A percentile compares a stretch with the other conserved stretches of the same genome.
Conservation (phyloP, 2,797 vertebrate genomes). For the Falco concolor region DNA sequence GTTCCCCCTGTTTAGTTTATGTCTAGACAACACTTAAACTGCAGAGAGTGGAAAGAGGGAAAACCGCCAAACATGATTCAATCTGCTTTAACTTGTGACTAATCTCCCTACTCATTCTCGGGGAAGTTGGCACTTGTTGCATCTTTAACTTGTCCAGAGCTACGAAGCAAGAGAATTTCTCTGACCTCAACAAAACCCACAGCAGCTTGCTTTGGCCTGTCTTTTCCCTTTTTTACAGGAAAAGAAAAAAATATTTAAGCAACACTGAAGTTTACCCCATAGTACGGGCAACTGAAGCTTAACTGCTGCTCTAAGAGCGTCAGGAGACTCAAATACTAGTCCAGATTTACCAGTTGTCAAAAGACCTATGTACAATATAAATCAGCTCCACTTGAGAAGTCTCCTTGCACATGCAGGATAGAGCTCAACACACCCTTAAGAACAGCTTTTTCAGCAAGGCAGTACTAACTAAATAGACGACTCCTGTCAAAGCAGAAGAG, state of each 20-base stretch:
- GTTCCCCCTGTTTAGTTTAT: constrained; percentile 54
- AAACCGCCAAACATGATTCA: constrained; percentile 62
- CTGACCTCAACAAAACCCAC: constrained; percentile 30
- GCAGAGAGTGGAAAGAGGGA: constrained; percentile 59
- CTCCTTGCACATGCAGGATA: not conserved
- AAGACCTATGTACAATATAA: not conserved
- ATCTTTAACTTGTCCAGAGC: constrained; percentile 25
- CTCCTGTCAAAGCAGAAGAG: not conserved
- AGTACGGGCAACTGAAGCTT: not conserved
- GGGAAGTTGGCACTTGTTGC: constrained; percentile 52
- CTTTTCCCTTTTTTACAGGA: constrained; percentile 14
- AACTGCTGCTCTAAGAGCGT: not conserved
- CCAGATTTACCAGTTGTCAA: not conserved
- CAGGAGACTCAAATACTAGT: not conserved
- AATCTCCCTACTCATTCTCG: constrained; percentile 66
- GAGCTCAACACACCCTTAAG: not conserved
- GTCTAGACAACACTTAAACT: constrained; percentile 66
- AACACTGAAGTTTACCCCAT: not conserved
- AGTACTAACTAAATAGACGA: not conserved
- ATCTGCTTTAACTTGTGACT: constrained; percentile 66
- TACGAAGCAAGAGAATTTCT: constrained; percentile 31
- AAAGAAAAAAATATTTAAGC: not conserved
- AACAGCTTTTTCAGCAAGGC: not conserved
- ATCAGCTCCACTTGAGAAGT: not conserved
- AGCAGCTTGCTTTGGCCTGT: constrained; percentile 20